Evolutionary conservation across 2,797 vertebrate species (phyloP).

Genomic region (Melanogrammus aeglefinus): DNA sequence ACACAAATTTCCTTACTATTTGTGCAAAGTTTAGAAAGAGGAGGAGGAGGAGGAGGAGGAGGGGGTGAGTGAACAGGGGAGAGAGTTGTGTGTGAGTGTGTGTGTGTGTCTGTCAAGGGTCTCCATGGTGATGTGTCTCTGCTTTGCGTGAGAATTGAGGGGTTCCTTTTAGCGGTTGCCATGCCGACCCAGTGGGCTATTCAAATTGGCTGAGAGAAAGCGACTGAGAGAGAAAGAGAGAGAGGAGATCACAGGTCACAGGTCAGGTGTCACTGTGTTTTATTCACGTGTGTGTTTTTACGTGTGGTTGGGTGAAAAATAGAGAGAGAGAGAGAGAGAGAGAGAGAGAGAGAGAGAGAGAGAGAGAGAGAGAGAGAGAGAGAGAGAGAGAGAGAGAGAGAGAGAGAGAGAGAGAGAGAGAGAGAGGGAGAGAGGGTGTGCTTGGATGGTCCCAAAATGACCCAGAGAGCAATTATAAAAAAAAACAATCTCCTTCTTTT

Average conservation of each 20-base stretch:
- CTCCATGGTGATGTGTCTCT: constrained; percentile 72
- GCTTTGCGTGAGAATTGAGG: constrained; percentile 72
- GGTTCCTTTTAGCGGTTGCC: constrained; percentile 63
- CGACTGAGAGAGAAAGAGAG: not conserved
- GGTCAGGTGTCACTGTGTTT: constrained; percentile 67
- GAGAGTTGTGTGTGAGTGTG: constrained; percentile 30
- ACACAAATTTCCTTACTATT: no score
- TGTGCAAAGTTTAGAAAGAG: constrained; percentile 2
- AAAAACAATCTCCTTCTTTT: not conserved
- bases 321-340: constrained; percentile 19
- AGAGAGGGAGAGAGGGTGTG: constrained; percentile 7
- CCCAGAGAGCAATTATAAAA: constrained; percentile 1
- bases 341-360: not conserved
- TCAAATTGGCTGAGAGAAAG: constrained; percentile 58
- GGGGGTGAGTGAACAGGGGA: constrained; percentile 33
- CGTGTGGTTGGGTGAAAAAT: constrained; percentile 11
- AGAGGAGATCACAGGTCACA: constrained; percentile 14
- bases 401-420: constrained; percentile 17
- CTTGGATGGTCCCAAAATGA: not conserved
- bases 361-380: not conserved
- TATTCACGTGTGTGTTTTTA: constrained; percentile 24
- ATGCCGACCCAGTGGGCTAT: constrained; percentile 58
- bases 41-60: constrained; percentile 8
- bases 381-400: constrained; percentile 13
- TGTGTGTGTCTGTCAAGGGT: constrained; percentile 49